These are phyloP conservation scores for Harpegnathos saltator DNA, from an alignment of 1,140 invertebrate species.

Conservation along the genomic window DNA sequence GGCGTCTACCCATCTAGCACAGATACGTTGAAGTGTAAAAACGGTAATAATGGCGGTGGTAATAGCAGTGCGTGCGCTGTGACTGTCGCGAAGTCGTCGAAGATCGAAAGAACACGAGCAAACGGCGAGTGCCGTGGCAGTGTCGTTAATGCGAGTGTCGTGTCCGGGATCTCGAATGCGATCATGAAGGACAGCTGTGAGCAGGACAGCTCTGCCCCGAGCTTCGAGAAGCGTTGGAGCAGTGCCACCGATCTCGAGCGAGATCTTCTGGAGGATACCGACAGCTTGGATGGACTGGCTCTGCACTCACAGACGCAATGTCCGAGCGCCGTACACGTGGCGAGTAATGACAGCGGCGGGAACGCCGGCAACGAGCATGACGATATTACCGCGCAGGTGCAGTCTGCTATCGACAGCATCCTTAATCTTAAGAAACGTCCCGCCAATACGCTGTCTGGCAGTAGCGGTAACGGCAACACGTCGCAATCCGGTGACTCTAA, in stretches of 20 bases:
- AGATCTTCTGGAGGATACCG: conserved; percentile 82
- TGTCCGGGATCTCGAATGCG: conserved; percentile 65
- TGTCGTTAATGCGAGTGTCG: conserved; percentile 66
- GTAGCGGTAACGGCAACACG: conserved; percentile 48
- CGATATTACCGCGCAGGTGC: conserved; percentile 91
- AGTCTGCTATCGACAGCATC: conserved; percentile 92
- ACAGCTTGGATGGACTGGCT: conserved; percentile 82
- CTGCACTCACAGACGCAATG: conserved; percentile 81
- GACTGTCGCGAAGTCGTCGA: conserved; percentile 65
- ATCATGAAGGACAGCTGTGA: conserved; percentile 73
- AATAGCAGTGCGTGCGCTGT: conserved; percentile 66
- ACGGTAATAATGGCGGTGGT: conserved; percentile 68
- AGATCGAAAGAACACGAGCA: conserved; percentile 80
- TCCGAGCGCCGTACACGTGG: conserved; percentile 65
- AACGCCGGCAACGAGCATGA: conserved; percentile 84
- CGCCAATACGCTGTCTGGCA: conserved; percentile 70
- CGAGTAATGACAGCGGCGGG: conserved; percentile 68
- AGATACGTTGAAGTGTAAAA: conserved; percentile 81
- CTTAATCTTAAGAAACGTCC: conserved; percentile 89
- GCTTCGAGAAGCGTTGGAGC: conserved; percentile 74
- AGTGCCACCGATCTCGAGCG: conserved; percentile 82
- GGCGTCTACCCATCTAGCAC: conserved; percentile 84
- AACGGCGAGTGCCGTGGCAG: conserved; percentile 81
- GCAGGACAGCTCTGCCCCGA: conserved; percentile 58
- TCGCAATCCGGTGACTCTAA: conserved; percentile 76